Evolutionary conservation across 1,140 invertebrate species (phyloP), one percentile per base, ranked within the genome.

Genomic region (Neodiprion fabricii): DNA sequence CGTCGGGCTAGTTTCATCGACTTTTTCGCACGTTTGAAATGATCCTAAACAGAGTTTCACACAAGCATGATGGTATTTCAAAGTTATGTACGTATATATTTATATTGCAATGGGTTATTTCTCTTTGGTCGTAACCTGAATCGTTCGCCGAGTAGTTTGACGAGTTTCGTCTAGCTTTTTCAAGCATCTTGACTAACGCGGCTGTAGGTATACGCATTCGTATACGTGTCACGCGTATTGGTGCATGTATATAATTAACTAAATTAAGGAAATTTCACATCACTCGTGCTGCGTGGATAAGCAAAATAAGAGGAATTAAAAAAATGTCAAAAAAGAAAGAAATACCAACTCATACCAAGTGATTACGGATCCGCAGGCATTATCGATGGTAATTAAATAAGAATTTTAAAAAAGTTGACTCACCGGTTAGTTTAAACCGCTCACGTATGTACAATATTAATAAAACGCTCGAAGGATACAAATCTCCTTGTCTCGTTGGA

Each of bases 401-500:
- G 5, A 40, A 3, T 40, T 40, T 40, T 3, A 40, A 40, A 1
- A 40, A 5, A 40, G 5, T 40, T 40, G 2, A 40, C 28, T 40
- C 5, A 40, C 28, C 5, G 28, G 28, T 40, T 40, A 5, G 28
- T 40, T 3, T 40, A 40, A 40, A 40, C 5, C 5, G 28, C 4
- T 2, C 28, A 40, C 5, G 5, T 40, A 40, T 40, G 5, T 40
- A 40, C 5, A 40, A 40, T 40, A 40, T 40, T 40, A 5, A 40
- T 40, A 40, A 40, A 40, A 23, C 49, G 67, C 12, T 47, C 23
- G 80, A 87, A 87, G 85, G 83, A 85, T 84, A 87, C 85, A 77
- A 79, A 85, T 85, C 80, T 87, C 84, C 75, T 85, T 75, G 71
- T 87, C 85, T 9, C 80, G 81, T 71, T 86, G 83, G n/a, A 74